Percentiles rank a stretch among this genome's conserved stretches.
Evolutionary conservation across 2,797 vertebrate species (phyloP).

Genomic region (Mustela erminea): DNA sequence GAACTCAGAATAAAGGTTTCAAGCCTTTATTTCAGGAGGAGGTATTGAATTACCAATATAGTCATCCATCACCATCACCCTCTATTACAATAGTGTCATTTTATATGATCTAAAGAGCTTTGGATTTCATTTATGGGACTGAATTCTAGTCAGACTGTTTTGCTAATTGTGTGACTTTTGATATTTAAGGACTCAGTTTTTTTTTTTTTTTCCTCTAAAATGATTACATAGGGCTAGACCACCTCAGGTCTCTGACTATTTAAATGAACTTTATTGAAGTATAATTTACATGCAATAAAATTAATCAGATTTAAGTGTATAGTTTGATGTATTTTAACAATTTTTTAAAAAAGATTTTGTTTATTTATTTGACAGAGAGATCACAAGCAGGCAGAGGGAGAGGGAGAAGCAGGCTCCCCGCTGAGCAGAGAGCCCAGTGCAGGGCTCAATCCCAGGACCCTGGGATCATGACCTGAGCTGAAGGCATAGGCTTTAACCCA

Average conservation of each 20-base stretch:
- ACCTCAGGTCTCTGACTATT: neutral
- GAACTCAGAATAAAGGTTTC: neutral
- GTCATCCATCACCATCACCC: neutral
- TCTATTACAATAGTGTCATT: neutral
- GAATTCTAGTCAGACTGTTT: neutral
- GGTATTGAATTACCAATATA: neutral
- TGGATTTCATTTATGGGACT: neutral
- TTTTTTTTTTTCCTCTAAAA: neutral
- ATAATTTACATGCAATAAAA: neutral
- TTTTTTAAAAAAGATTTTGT: neutral
- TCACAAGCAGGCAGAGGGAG: no score
- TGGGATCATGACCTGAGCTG: no score
- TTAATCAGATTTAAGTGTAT: neutral
- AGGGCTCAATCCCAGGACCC: no score
- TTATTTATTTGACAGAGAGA: no score
- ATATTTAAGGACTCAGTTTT: neutral
- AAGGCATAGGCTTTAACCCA: no score
- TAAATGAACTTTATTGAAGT: neutral
- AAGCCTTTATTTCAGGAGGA: neutral
- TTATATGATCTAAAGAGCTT: neutral
- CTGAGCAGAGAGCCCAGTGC: no score
- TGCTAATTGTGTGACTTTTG: neutral
- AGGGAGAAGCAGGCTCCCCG: no score
- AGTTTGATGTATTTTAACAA: conserved; percentile 5
- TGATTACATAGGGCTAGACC: neutral